These are phyloP conservation scores for Operophtera brumata DNA, from an alignment of 2,888 invertebrate species.

Conservation along the genomic window DNA sequence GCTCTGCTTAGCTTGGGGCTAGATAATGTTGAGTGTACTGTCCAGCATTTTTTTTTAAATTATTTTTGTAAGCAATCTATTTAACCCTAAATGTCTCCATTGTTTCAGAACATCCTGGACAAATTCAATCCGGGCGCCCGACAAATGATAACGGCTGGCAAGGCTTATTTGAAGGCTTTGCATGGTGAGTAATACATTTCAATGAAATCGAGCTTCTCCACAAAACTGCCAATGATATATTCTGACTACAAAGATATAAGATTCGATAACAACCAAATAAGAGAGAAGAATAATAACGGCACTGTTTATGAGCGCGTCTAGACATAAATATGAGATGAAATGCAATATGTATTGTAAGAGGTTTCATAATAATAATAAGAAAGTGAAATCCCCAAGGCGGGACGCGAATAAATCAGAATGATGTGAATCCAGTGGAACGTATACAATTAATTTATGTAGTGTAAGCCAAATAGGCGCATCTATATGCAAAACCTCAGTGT, in stretches of 20 bases:
- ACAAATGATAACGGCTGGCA: slow-evolving; percentile 96
- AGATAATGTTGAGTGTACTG: too few relatives aligned
- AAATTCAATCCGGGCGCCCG: slow-evolving; percentile 97
- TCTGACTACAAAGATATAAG: slow-evolving; percentile 15
- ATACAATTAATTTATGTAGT: slow-evolving; percentile 74
- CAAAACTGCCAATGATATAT: slow-evolving; percentile 5
- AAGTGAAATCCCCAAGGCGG: slow-evolving; percentile 40
- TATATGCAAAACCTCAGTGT: slow-evolving; percentile 77
- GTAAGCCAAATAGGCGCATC: slow-evolving; percentile 76
- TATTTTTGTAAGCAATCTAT: too few relatives aligned
- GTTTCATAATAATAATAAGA: slow-evolving; percentile 31
- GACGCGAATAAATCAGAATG: slow-evolving; percentile 51
- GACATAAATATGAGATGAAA: slow-evolving; percentile 28
- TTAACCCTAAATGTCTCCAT: slow-evolving; percentile 31
- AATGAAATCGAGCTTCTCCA: slow-evolving; percentile 11
- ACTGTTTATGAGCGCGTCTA: slow-evolving; percentile 30
- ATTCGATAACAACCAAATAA: slow-evolving; percentile 12
- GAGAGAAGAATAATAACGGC: slow-evolving; percentile 16
- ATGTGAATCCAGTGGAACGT: slow-evolving; percentile 64
- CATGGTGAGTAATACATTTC: slow-evolving; percentile 86
- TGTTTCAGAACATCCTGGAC: slow-evolving; percentile 95
- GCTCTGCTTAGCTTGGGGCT: too few relatives aligned
- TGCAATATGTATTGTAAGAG: slow-evolving; percentile 28
- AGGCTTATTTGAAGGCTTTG: slow-evolving; percentile 95
- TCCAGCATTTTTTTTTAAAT: too few relatives aligned